Conservation (phyloP, 2,797 vertebrate genomes). For the Tokudaia tokunoshimensis region DNA sequence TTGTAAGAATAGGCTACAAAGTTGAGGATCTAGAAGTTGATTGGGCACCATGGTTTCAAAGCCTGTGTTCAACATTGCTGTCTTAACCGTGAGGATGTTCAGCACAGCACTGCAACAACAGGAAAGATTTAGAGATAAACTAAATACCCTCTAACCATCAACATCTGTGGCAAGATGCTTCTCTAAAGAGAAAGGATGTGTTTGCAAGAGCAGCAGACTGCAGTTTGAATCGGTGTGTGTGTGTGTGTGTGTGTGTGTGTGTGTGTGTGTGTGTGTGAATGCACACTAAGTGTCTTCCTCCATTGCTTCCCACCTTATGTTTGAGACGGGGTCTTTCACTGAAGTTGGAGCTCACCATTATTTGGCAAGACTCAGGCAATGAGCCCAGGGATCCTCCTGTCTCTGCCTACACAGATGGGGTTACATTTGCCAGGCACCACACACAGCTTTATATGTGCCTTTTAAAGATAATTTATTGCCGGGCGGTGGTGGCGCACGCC, state of each 20-base stretch:
- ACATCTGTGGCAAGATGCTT: background rate
- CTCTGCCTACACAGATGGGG: background rate
- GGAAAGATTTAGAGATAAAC: slow-evolving; percentile 46
- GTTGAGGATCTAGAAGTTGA: background rate
- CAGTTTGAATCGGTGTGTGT: background rate
- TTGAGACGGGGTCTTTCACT: background rate
- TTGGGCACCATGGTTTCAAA: background rate
- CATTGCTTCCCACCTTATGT: background rate
- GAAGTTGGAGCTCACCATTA: background rate
- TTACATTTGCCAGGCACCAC: background rate
- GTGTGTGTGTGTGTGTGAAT: background rate
- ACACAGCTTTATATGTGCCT: background rate
- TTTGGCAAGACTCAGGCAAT: background rate
- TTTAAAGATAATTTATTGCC: background rate
- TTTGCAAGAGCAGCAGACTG: background rate
- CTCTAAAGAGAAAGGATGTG: background rate
- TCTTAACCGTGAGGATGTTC: slow-evolving; percentile 10
- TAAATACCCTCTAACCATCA: background rate
- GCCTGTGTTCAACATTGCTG: background rate
- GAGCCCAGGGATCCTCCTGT: background rate
- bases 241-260: background rate
- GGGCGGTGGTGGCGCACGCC: no score
- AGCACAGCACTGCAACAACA: background rate
- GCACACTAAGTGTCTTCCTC: background rate
- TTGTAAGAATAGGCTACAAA: background rate